Evolutionary conservation across 1,140 invertebrate species (phyloP).

Genomic region (Sarcophaga peregrina): DNA sequence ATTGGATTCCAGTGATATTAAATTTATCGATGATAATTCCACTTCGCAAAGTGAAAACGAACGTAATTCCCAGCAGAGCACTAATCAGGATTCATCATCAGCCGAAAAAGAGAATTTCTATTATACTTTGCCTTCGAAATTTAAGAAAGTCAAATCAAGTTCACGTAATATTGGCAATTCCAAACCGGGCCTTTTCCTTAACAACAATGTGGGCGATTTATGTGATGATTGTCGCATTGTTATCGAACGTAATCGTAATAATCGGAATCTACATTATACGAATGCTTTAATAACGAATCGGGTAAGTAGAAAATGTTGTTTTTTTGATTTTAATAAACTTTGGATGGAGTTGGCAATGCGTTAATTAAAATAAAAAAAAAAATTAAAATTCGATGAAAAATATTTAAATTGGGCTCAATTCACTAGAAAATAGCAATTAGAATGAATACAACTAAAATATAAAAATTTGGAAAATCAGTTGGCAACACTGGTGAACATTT

Average conservation of each 20-base stretch:
- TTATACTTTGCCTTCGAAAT: constrained; percentile 35
- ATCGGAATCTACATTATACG: constrained; percentile 43
- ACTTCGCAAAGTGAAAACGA: constrained; percentile 61
- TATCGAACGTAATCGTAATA: constrained; percentile 58
- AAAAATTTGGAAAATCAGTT: too few relatives aligned
- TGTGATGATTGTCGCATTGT: constrained; percentile 60
- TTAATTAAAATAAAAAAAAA: not conserved
- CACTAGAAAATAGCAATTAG: too few relatives aligned
- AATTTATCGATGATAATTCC: constrained; percentile 63
- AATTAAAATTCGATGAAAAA: too few relatives aligned
- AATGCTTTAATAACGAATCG: constrained; percentile 45
- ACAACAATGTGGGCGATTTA: constrained; percentile 50
- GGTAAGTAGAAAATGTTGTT: constrained; percentile 22
- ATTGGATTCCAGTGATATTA: constrained; percentile 46
- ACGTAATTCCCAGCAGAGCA: constrained; percentile 51
- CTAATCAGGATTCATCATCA: not conserved
- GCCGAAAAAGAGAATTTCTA: constrained; percentile 26
- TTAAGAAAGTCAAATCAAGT: constrained; percentile 43
- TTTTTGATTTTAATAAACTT: not conserved
- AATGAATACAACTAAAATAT: too few relatives aligned
- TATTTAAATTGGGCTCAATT: too few relatives aligned
- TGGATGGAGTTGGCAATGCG: not conserved
- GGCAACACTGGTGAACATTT: too few relatives aligned
- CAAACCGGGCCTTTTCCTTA: constrained; percentile 32
- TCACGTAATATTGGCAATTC: constrained; percentile 40